phyloP scores from a whole-genome alignment of 1,140 invertebrate species.

The Anadara kagoshimensis region DNA sequence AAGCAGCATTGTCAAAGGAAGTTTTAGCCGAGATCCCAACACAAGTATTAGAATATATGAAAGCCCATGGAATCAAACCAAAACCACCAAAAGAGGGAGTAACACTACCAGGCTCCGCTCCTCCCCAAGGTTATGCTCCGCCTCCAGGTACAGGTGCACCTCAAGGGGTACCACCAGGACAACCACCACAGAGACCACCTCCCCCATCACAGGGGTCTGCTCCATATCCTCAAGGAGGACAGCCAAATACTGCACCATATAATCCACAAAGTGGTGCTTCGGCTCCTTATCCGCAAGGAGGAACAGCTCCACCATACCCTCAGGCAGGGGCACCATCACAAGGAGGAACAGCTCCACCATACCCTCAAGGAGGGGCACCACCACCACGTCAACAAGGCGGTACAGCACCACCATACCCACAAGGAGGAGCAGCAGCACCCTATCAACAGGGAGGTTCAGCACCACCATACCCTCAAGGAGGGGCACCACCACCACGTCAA shows the following conservation, averaged over 20 bases:
- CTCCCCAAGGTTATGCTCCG: constrained; percentile 5
- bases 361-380: neutral
- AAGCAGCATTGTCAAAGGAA: constrained; percentile 77
- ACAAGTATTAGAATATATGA: constrained; percentile 80
- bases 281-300: neutral
- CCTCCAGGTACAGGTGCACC: neutral
- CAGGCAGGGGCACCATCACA: neutral
- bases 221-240: constrained; percentile 1
- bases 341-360: neutral
- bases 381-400: neutral
- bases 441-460: neutral
- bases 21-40: constrained; percentile 80
- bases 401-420: neutral
- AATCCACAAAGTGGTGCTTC: neutral
- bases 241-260: neutral
- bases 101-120: constrained; percentile 2
- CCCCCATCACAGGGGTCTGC: neutral
- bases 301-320: neutral
- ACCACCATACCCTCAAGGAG: neutral
- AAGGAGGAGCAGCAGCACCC: neutral
- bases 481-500: neutral
- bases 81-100: constrained; percentile 45
- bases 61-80: constrained; percentile 75
- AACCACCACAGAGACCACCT: neutral
- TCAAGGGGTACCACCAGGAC: neutral